Base-by-base conservation (phyloP, 1,140 invertebrate species). In the Bacillus rossius region DNA sequence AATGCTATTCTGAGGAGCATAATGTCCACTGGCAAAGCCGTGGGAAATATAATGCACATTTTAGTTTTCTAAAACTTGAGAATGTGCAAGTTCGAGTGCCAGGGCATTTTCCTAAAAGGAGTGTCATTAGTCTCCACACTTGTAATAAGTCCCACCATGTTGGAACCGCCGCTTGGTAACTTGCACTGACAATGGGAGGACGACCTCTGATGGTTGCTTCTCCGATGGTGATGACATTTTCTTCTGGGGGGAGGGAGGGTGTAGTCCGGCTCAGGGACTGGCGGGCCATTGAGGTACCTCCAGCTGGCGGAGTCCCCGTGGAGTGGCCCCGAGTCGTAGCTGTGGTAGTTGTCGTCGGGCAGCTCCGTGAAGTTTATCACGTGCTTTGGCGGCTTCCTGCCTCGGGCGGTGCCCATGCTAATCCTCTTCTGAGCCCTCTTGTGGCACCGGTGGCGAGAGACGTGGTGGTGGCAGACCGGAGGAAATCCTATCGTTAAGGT, bases 1-100 rank as follows among this genome's bases (percentile, higher is more conserved):
- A n/a, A n/a, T n/a, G n/a, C n/a, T n/a, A n/a, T n/a, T n/a, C n/a
- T n/a, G n/a, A n/a, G n/a, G n/a, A n/a, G n/a, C n/a, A n/a, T n/a
- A n/a, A n/a, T n/a, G n/a, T n/a, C n/a, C n/a, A n/a, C n/a, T n/a
- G n/a, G n/a, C n/a, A n/a, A n/a, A n/a, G n/a, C n/a, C n/a, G n/a
- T n/a, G n/a, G n/a, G n/a, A n/a, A n/a, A n/a, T n/a, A n/a, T n/a
- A n/a, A n/a, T n/a, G n/a, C n/a, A n/a, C n/a, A n/a, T n/a, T n/a
- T n/a, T n/a, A n/a, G 51, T 40, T 41, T 13, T 64, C 67, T 70
- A 72, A 57, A 74, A 73, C 59, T 77, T 77, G 60, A 77, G 68
- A 74, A 77, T 75, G 62, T 77, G 74, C 53, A 77, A 67, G 53
- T 77, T 77, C 19, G 74, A 69, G 67, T 77, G 75, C 75, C 75